Conservation (phyloP, 2,888 invertebrate genomes). For the Drosophila limbata region DNA sequence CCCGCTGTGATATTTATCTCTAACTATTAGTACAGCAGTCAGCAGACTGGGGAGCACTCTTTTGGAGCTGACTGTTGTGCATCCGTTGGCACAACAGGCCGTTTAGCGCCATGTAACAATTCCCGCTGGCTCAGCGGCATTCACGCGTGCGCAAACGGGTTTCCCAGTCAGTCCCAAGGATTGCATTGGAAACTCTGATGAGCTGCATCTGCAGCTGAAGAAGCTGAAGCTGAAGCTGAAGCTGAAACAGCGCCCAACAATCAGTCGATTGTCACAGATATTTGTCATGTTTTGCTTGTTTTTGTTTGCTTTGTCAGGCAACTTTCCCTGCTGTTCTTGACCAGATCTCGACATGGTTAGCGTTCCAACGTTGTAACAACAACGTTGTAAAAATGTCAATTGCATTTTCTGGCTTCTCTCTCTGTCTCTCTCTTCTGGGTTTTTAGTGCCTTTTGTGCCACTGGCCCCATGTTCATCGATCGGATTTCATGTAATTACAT, state of each 20-base stretch:
- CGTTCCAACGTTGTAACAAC: constrained; percentile 56
- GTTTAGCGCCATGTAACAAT: constrained; percentile 78
- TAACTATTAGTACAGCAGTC: constrained; percentile 72
- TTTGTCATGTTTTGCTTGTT: constrained; percentile 73
- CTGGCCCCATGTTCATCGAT: constrained; percentile 74
- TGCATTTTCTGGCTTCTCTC: constrained; percentile 61
- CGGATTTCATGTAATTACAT: constrained; percentile 84
- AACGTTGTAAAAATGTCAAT: constrained; percentile 82
- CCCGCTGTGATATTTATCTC: constrained; percentile 76
- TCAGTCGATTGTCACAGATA: constrained; percentile 81
- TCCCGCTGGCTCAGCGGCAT: constrained; percentile 81
- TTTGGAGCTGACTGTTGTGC: constrained; percentile 23
- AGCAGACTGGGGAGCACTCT: constrained; percentile 35
- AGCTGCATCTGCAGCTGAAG: constrained; percentile 13
- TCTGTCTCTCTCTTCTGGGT: constrained; percentile 9
- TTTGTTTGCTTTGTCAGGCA: constrained; percentile 41
- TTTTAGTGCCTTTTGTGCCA: constrained; percentile 53
- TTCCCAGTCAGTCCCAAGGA: constrained; percentile 13
- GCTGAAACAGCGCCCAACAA: constrained; percentile 58
- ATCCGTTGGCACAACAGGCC: constrained; percentile 75
- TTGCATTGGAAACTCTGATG: constrained; percentile 1
- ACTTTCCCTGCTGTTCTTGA: constrained; percentile 77
- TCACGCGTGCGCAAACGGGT: constrained; percentile 79
- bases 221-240: constrained; percentile 11
- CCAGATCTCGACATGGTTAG: constrained; percentile 54